A percentile compares a stretch with the other conserved stretches of the same genome.
Evolutionary conservation across 2,113 vertebrate genomes (phyloP).

Genomic region (Speoplatyrhinus poulsoni): DNA sequence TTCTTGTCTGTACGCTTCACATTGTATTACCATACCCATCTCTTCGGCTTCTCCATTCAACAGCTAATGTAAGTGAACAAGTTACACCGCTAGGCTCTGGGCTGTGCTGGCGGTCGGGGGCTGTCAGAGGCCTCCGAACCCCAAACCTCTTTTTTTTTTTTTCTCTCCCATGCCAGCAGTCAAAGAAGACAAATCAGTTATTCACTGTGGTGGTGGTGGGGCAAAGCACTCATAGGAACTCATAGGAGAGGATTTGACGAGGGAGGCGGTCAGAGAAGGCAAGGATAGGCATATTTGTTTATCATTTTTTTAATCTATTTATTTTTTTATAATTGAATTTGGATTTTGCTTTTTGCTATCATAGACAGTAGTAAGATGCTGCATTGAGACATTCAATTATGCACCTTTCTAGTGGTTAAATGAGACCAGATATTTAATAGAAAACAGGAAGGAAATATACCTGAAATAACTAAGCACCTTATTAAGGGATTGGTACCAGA

Average conservation of each 20-base stretch:
- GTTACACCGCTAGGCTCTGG: slow-evolving; percentile 72
- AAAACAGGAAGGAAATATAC: slow-evolving; percentile 14
- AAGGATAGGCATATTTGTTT: slow-evolving; percentile 46
- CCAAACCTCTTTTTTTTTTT: slow-evolving; percentile 23
- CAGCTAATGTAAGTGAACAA: slow-evolving; percentile 84
- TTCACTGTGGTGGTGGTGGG: background rate
- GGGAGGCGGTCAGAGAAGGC: slow-evolving; percentile 29
- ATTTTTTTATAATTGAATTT: slow-evolving; percentile 58
- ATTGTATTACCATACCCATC: slow-evolving; percentile 81
- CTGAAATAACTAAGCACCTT: slow-evolving; percentile 71
- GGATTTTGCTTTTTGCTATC: slow-evolving; percentile 45
- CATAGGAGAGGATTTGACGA: slow-evolving; percentile 12
- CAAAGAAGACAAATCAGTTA: background rate
- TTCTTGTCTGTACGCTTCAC: slow-evolving; percentile 83
- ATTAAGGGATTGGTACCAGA: slow-evolving; percentile 54
- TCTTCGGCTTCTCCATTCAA: slow-evolving; percentile 83
- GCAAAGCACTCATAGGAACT: slow-evolving; percentile 20
- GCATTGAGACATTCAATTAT: slow-evolving; percentile 42
- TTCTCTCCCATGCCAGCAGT: slow-evolving; percentile 23
- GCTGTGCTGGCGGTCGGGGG: slow-evolving; percentile 54
- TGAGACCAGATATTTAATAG: slow-evolving; percentile 67
- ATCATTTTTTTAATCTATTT: slow-evolving; percentile 62
- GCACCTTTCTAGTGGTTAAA: slow-evolving; percentile 70
- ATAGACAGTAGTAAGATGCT: slow-evolving; percentile 30
- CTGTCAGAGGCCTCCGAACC: slow-evolving; percentile 22